These are phyloP conservation scores for Caenorhabditis zanzibari DNA, from an alignment of 2,888 invertebrate genomes.

Conservation along the genomic window DNA sequence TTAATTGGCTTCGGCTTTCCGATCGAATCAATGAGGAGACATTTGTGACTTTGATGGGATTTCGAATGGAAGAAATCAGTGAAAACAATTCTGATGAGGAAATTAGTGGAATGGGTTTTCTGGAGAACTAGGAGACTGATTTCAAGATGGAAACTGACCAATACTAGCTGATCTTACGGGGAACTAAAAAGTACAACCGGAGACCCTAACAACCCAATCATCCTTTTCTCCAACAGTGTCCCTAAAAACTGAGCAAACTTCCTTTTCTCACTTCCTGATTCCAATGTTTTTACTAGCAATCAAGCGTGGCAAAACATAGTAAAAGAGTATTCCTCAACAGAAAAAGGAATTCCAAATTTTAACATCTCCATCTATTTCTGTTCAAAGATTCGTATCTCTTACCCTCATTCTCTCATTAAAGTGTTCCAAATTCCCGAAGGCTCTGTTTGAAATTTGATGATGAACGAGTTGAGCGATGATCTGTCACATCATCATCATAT, in stretches of 20 bases:
- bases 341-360: not conserved
- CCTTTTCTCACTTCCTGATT: slow-evolving; percentile 38
- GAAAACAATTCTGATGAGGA: slow-evolving; percentile 15
- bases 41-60: slow-evolving; percentile 25
- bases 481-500: slow-evolving; percentile 42
- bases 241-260: slow-evolving; percentile 46
- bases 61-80: slow-evolving; percentile 7
- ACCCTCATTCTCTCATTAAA: slow-evolving; percentile 38
- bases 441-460: slow-evolving; percentile 57
- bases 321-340: not conserved
- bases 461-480: slow-evolving; percentile 63
- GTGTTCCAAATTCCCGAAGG: slow-evolving; percentile 57
- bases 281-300: slow-evolving; percentile 23
- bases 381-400: slow-evolving; percentile 46
- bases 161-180: not conserved
- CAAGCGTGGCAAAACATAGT: slow-evolving; percentile 22
- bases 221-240: not conserved
- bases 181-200: not conserved
- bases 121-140: not conserved
- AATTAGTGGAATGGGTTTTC: slow-evolving; percentile 8
- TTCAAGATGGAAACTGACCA: not conserved
- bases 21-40: slow-evolving; percentile 28
- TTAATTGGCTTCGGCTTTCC: slow-evolving; percentile 60
- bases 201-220: not conserved
- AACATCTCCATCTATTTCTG: slow-evolving; percentile 27